Base-by-base conservation (phyloP, 1,140 invertebrate species). In the Sminthurinus signatus region DNA sequence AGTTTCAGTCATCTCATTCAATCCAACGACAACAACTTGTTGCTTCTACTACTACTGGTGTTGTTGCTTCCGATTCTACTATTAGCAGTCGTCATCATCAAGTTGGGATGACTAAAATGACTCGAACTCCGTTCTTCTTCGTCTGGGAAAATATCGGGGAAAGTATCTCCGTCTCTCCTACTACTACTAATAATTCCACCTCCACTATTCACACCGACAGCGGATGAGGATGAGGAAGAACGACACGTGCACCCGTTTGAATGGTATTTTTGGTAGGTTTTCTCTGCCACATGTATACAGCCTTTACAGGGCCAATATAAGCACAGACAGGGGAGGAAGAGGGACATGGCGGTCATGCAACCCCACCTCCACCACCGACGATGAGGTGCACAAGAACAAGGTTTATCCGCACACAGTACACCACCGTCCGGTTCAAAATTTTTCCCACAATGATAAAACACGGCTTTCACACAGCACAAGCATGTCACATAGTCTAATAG, bases 291-390 rank as follows among this genome's bases (percentile, higher is more conserved):
- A 62, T 84, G 83, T 67, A 91, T 84, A 76, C 85, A 87, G 28
- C 86, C 88, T 73, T 86, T 83, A 75, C 93, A 82, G 59, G 93
- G 93, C 89, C 90, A 94, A 78, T 96, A 96, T 75, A 88, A 88
- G 76, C 88, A 86, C 63, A 96, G 81, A 78, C 92, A 95, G 65
- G 93, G 93, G 76, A 96, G 81, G 68, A 86, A 81, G 68, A 90
- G 76, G 36, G 89, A 82, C 68, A 93, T 80, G 23, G 87, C 83
- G 23, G 83, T 85, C 72, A 96, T 82, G 76, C 90, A 93, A 62
- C 86, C 85, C 91, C 91, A 93, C 55, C 92, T 81, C 65, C 86
- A 82, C 19, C 81, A 80, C 68, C 84, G 81, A 25, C 83, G 77
- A 62, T 85, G 82, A 0, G 88, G 85, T 31, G 82, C 83, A 77